phyloP scores from a whole-genome alignment of 92 coral and sea anemone species.

The Zoanthus sansibaricus region DNA sequence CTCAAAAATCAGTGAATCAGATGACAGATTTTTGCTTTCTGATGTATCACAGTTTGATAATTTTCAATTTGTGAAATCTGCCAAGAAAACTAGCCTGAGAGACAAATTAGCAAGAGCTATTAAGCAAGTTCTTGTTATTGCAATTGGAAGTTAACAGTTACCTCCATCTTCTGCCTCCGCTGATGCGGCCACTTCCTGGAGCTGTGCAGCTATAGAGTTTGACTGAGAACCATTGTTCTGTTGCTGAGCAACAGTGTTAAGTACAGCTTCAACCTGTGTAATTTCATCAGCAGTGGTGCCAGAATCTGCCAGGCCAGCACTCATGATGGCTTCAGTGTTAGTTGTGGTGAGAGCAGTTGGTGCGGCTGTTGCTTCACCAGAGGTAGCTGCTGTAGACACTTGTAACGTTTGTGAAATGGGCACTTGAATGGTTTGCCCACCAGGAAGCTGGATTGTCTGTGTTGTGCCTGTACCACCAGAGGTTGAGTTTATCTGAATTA shows the following conservation, averaged over 20 bases:
- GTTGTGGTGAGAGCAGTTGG: conserved; percentile 68
- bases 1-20: too few species aligned
- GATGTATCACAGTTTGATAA: too few species aligned
- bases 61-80: too few species aligned
- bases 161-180: conserved; percentile 44
- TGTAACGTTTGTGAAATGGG: conserved; percentile 73
- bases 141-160: background rate
- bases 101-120: background rate
- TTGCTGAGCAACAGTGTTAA: conserved; percentile 10
- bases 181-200: conserved; percentile 13
- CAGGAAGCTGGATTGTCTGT: conserved; percentile 90
- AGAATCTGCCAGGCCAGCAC: conserved; percentile 60
- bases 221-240: conserved; percentile 42
- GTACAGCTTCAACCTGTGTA: conserved; percentile 30
- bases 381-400: conserved; percentile 70
- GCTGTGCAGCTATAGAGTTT: conserved; percentile 31
- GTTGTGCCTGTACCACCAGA: conserved; percentile 77
- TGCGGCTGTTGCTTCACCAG: conserved; percentile 55
- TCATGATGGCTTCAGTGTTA: conserved; percentile 79
- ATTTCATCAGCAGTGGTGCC: conserved; percentile 21
- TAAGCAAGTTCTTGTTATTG: background rate
- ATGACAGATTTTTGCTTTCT: too few species aligned
- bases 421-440: conserved; percentile 93
- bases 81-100: background rate
- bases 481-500: conserved; percentile 58